Evolutionary conservation across 1,140 invertebrate species (phyloP).

Genomic region (Nasonia giraulti): DNA sequence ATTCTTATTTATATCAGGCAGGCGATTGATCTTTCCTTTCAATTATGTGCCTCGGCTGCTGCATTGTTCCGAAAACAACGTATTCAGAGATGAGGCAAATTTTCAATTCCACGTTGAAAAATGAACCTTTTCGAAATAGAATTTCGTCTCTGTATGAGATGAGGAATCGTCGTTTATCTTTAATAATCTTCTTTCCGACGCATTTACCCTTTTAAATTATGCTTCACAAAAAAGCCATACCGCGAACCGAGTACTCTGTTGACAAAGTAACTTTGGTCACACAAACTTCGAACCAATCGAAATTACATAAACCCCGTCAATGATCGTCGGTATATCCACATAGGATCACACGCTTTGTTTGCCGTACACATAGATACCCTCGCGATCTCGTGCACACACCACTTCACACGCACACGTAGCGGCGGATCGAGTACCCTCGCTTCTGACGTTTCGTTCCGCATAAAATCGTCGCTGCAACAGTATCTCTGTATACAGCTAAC

Average conservation of each 20-base stretch:
- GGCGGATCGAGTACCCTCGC: constrained; percentile 49
- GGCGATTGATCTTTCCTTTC: no score
- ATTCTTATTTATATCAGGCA: not conserved
- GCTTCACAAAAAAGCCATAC: not conserved
- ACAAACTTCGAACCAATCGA: not conserved
- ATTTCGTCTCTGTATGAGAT: no score
- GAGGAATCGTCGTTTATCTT: no score
- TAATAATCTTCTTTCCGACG: no score
- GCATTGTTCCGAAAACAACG: no score
- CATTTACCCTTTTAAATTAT: no score
- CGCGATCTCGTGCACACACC: not conserved
- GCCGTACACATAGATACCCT: not conserved
- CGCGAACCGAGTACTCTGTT: not conserved
- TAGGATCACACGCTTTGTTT: not conserved
- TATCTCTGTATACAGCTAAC: constrained; percentile 5
- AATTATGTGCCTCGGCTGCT: not conserved
- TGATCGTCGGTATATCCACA: not conserved
- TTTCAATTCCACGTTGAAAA: not conserved
- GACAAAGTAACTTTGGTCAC: not conserved
- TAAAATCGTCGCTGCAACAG: constrained; percentile 67
- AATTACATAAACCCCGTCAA: not conserved
- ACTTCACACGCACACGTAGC: not conserved
- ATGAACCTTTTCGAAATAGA: not conserved
- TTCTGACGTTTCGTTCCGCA: constrained; percentile 60
- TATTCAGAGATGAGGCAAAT: no score